Percentiles rank a stretch among this genome's conserved stretches.
These are phyloP conservation scores for Gortyna flavago DNA, from an alignment of 2,888 invertebrate genomes.

Conservation along the genomic window DNA sequence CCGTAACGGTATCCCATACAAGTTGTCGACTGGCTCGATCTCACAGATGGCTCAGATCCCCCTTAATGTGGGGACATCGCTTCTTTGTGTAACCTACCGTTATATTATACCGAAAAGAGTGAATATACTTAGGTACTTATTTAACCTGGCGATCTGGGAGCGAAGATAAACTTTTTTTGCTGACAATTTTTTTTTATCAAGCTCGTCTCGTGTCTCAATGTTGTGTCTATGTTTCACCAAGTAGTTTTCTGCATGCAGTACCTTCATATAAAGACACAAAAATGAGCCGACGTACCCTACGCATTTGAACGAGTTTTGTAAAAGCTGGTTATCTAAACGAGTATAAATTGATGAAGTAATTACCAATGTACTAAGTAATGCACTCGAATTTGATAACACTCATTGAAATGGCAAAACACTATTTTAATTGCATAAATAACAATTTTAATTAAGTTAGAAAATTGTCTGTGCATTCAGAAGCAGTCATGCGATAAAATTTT, in stretches of 20 bases:
- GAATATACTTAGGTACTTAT: conserved; percentile 61
- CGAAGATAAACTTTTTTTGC: conserved; percentile 53
- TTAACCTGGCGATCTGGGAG: conserved; percentile 55
- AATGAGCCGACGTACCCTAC: conserved; percentile 9
- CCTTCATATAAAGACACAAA: conserved; percentile 32
- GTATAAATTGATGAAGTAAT: conserved; percentile 55
- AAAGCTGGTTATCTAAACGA: conserved; percentile 40
- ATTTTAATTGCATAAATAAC: conserved; percentile 47
- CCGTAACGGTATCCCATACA: conserved; percentile 62
- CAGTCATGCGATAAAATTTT: conserved; percentile 39
- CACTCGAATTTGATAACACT: conserved; percentile 40
- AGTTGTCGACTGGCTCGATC: conserved; percentile 68
- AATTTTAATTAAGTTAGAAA: conserved; percentile 38
- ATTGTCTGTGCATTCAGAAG: conserved; percentile 30
- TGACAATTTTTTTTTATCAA: conserved; percentile 54
- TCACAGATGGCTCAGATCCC: conserved; percentile 69
- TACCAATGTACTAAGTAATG: conserved; percentile 30
- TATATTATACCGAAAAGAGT: conserved; percentile 59
- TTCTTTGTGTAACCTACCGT: conserved; percentile 56
- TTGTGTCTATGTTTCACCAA: conserved; percentile 54
- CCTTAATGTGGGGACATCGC: conserved; percentile 67
- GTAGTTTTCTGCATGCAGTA: conserved; percentile 39
- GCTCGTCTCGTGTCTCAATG: conserved; percentile 34
- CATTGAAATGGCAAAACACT: conserved; percentile 45
- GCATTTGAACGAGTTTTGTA: conserved; percentile 39